These are phyloP conservation scores for Centropyge bicolor DNA, from an alignment of 2,797 vertebrate species.

Conservation along the genomic window DNA sequence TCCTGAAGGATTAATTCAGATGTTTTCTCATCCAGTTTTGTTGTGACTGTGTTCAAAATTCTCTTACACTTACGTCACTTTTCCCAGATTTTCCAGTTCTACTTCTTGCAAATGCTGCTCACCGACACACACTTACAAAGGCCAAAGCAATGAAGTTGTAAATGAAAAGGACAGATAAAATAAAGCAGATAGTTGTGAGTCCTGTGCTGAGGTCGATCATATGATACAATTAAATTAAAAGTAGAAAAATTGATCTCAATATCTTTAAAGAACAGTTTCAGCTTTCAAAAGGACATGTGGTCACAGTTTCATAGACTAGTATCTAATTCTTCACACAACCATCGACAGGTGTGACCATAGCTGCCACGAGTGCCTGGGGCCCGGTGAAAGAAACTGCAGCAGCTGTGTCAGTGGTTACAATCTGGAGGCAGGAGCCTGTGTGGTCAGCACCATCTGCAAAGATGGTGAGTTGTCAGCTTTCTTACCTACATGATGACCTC, in stretches of 20 bases:
- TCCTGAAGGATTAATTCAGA: constrained; percentile 5
- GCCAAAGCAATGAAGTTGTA: too few relatives aligned
- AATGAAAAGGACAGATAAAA: too few relatives aligned
- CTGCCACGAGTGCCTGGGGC: constrained; percentile 94
- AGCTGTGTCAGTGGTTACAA: constrained; percentile 94
- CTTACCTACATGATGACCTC: constrained; percentile 29
- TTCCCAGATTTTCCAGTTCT: background rate
- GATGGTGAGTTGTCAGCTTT: constrained; percentile 92
- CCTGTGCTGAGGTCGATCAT: too few relatives aligned
- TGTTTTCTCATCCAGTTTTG: background rate
- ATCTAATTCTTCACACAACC: constrained; percentile 32
- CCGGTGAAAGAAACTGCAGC: constrained; percentile 95
- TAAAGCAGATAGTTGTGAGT: too few relatives aligned
- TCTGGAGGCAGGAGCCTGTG: constrained; percentile 92
- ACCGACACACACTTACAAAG: too few relatives aligned
- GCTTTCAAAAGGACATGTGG: background rate
- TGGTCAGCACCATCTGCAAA: constrained; percentile 97
- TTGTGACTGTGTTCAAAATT: background rate
- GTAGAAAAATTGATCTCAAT: too few relatives aligned
- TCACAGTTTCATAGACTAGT: background rate
- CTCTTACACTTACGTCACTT: background rate
- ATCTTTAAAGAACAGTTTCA: background rate
- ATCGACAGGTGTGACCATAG: constrained; percentile 91
- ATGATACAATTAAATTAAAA: too few relatives aligned
- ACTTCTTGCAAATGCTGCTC: background rate